phyloP scores from a whole-genome alignment of 2,797 vertebrate species.

The Sphaeramia orbicularis region DNA sequence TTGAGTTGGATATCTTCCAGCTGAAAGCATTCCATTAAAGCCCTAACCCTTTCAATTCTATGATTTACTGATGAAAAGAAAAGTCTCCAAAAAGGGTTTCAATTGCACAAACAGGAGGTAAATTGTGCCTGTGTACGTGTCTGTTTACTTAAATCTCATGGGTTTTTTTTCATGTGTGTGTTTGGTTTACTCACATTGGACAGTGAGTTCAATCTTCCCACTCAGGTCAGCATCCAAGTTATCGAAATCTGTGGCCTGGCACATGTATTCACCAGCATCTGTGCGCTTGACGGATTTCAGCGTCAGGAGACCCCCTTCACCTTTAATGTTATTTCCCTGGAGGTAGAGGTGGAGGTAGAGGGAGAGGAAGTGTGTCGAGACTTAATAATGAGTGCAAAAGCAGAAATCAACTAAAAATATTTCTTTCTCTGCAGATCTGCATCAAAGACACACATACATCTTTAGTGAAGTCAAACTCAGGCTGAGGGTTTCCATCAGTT shows the following conservation, averaged over 20 bases:
- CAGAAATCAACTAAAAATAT: background rate
- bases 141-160: background rate
- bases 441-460: conserved; percentile 69
- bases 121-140: conserved; percentile 10
- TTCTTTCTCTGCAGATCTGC: background rate
- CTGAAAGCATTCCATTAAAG: conserved; percentile 56
- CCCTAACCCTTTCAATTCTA: conserved; percentile 42
- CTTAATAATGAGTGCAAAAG: background rate
- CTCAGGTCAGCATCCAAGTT: conserved; percentile 67
- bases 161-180: background rate
- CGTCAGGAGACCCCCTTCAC: conserved; percentile 43
- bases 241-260: conserved; percentile 80
- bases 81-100: background rate
- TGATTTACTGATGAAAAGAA: conserved; percentile 45
- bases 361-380: background rate
- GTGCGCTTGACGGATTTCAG: conserved; percentile 74
- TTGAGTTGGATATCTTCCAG: conserved; percentile 44
- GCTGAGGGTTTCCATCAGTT: conserved; percentile 89
- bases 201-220: conserved; percentile 61
- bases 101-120: conserved; percentile 9
- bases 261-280: conserved; percentile 78
- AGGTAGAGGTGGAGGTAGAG: background rate
- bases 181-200: conserved; percentile 84
- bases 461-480: conserved; percentile 81
- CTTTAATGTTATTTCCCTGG: accelerated